Evolutionary conservation across 2,888 invertebrate genomes (phyloP).

Genomic region (Strigamia maritima): DNA sequence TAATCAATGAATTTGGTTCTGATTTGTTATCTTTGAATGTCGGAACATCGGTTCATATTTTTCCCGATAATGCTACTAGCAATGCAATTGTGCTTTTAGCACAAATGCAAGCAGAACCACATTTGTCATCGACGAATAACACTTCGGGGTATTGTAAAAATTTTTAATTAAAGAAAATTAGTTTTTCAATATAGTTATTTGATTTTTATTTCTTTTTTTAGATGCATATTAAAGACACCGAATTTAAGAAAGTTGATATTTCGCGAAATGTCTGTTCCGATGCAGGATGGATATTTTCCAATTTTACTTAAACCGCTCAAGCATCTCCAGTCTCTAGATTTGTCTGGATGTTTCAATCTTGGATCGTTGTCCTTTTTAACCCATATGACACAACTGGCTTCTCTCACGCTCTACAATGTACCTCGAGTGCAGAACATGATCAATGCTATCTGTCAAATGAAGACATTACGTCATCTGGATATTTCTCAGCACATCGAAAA

Average conservation of each 20-base stretch:
- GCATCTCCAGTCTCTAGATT: constrained; percentile 66
- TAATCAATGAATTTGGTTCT: constrained; percentile 66
- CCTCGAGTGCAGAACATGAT: constrained; percentile 61
- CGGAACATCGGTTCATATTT: constrained; percentile 64
- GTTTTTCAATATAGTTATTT: background rate
- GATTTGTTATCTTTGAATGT: constrained; percentile 68
- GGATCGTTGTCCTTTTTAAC: constrained; percentile 66
- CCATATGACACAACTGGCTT: constrained; percentile 65
- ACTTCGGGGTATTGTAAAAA: background rate
- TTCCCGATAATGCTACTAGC: constrained; percentile 52
- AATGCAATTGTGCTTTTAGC: background rate
- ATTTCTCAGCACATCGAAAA: constrained; percentile 64
- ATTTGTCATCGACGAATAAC: background rate
- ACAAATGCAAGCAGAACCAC: constrained; percentile 36
- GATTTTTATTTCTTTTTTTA: background rate
- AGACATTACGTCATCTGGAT: constrained; percentile 66
- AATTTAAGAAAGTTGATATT: constrained; percentile 62
- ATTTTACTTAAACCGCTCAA: constrained; percentile 61
- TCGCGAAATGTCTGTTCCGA: constrained; percentile 52
- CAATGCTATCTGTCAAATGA: constrained; percentile 54
- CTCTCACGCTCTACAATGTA: constrained; percentile 78
- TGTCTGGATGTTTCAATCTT: constrained; percentile 65
- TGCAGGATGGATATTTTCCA: constrained; percentile 51
- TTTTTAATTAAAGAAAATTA: constrained; percentile 34
- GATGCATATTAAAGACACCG: constrained; percentile 57